Evolutionary conservation across 2,888 invertebrate species (phyloP).

Genomic region (Leptothorax acervorum): DNA sequence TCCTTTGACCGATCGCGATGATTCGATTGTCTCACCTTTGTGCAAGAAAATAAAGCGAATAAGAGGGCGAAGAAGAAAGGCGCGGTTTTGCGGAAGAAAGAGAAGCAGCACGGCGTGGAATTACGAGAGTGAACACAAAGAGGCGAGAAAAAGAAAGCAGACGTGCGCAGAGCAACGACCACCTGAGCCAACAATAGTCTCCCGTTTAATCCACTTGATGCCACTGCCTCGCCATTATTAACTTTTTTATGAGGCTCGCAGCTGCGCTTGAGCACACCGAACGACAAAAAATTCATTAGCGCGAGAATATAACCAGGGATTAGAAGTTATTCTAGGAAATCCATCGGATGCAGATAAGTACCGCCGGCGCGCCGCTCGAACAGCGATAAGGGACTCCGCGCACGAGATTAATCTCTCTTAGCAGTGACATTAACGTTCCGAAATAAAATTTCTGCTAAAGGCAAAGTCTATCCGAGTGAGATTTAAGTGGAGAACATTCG

Average conservation of each 20-base stretch:
- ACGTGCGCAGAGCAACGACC: conserved; percentile 61
- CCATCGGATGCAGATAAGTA: conserved; percentile 22
- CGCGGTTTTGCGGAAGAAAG: conserved; percentile 17
- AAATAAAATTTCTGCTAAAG: neutral
- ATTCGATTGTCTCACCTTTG: conserved; percentile 29
- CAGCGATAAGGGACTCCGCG: conserved; percentile 5
- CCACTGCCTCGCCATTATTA: conserved; percentile 47
- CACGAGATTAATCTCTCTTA: conserved; percentile 6
- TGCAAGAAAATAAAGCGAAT: conserved; percentile 22
- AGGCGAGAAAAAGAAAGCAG: conserved; percentile 52
- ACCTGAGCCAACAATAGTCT: conserved; percentile 72
- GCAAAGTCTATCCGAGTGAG: neutral
- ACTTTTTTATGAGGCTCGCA: conserved; percentile 24
- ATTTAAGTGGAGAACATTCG: neutral
- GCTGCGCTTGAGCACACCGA: conserved; percentile 31
- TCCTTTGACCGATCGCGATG: conserved; percentile 43
- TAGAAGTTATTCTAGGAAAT: conserved; percentile 17
- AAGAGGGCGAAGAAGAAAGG: neutral
- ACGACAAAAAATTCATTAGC: conserved; percentile 41
- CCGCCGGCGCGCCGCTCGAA: neutral
- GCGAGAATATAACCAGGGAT: conserved; percentile 11
- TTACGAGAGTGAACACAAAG: conserved; percentile 48
- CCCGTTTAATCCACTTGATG: conserved; percentile 64
- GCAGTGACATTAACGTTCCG: neutral
- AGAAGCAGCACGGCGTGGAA: conserved; percentile 16